These are phyloP conservation scores for Acanthococcus lagerstroemiae DNA, from an alignment of 2,888 invertebrate species.

Conservation along the genomic window DNA sequence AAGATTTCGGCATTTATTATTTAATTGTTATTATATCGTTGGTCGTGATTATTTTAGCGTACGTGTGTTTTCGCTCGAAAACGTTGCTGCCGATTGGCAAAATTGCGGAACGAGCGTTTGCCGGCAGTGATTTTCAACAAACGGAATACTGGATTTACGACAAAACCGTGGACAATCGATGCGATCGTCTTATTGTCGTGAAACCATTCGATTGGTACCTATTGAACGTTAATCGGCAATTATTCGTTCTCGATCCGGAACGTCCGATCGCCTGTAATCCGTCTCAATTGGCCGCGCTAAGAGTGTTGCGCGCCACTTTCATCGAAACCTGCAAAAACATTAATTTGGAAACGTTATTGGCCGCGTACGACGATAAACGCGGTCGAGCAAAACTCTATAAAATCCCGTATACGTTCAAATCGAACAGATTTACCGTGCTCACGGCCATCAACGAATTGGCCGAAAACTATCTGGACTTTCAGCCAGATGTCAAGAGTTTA, in stretches of 20 bases:
- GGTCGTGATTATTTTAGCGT: no score
- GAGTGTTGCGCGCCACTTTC: not conserved
- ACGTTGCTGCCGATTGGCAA: no score
- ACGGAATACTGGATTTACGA: constrained; percentile 7
- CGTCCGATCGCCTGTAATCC: not conserved
- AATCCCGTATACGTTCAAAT: not conserved
- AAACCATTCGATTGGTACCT: not conserved
- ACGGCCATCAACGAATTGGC: not conserved
- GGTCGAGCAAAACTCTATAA: not conserved
- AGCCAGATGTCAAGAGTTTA: not conserved
- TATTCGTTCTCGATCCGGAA: not conserved
- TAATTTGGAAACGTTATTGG: not conserved
- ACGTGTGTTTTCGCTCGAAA: no score
- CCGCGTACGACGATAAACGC: not conserved
- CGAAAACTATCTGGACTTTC: not conserved
- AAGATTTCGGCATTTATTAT: no score
- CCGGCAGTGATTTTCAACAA: not conserved
- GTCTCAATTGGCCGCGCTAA: not conserved
- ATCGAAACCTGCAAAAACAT: not conserved
- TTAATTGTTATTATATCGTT: no score
- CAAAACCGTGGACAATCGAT: not conserved
- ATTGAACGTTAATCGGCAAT: not conserved
- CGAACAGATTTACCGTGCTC: not conserved
- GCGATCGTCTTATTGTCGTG: not conserved
- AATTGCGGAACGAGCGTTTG: not conserved